A percentile compares a stretch with the other conserved stretches of the same genome.
Evolutionary conservation across 37 sponge, comb jelly and placozoan genomes (phyloP).

Genomic region (Bolinopsis microptera): DNA sequence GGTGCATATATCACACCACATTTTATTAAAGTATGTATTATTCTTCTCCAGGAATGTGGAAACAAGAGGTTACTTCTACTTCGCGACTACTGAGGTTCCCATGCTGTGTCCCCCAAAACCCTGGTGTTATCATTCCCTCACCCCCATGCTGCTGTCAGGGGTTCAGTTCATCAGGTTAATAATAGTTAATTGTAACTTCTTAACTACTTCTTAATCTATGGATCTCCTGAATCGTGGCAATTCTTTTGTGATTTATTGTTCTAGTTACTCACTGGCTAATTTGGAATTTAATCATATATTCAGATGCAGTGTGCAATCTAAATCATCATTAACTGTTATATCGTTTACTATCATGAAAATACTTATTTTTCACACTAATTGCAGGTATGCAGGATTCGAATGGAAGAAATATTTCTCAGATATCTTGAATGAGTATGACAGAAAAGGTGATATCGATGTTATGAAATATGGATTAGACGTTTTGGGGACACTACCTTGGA

Average conservation of each 20-base stretch:
- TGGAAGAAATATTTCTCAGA: slow-evolving; percentile 28
- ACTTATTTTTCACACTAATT: too few species aligned
- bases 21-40: neutral
- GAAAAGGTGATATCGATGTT: neutral
- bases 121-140: slow-evolving; percentile 12
- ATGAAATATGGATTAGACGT: slow-evolving; percentile 41
- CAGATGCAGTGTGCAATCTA: too few species aligned
- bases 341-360: too few species aligned
- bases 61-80: slow-evolving; percentile 43
- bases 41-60: neutral
- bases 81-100: slow-evolving; percentile 16
- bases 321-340: too few species aligned
- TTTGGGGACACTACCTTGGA: slow-evolving; percentile 29
- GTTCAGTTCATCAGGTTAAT: slow-evolving; percentile 47
- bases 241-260: too few species aligned
- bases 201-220: too few species aligned
- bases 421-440: slow-evolving; percentile 17
- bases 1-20: too few species aligned
- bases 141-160: slow-evolving; percentile 22
- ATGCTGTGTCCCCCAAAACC: slow-evolving; percentile 54
- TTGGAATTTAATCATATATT: too few species aligned
- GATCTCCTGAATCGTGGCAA: too few species aligned
- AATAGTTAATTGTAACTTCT: neutral
- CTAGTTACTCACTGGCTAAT: too few species aligned
- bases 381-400: slow-evolving; percentile 48